Evolutionary conservation across 2,888 invertebrate species (phyloP).

Genomic region (Chloroclystis v-ata): DNA sequence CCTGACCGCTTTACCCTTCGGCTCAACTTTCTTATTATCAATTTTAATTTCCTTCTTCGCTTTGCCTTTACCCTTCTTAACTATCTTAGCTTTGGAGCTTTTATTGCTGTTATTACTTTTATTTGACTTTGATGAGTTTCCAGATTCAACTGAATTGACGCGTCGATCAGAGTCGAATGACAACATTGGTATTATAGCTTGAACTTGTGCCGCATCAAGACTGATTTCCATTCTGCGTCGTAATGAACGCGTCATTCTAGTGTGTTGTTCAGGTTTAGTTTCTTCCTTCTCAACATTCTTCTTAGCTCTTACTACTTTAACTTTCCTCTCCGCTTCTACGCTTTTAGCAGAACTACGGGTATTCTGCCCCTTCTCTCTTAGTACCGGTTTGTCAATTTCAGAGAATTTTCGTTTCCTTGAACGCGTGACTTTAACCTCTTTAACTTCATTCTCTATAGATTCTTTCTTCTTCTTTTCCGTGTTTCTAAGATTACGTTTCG

Average conservation of each 20-base stretch:
- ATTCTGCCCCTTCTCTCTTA: conserved; percentile 69
- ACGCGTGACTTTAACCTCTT: conserved; percentile 48
- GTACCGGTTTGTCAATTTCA: conserved; percentile 54
- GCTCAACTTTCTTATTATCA: neutral
- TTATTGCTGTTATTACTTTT: conserved; percentile 34
- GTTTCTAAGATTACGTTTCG: conserved; percentile 52
- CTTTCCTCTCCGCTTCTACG: conserved; percentile 42
- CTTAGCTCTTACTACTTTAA: conserved; percentile 51
- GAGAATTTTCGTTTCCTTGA: conserved; percentile 60
- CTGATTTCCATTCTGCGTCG: conserved; percentile 57
- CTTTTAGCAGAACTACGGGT: conserved; percentile 47
- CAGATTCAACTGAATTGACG: conserved; percentile 53
- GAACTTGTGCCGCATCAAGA: conserved; percentile 60
- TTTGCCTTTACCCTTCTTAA: conserved; percentile 1
- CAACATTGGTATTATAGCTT: conserved; percentile 45
- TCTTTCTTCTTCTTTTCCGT: conserved; percentile 63
- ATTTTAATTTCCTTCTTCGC: neutral
- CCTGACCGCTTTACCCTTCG: conserved; percentile 5
- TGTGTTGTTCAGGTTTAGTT: neutral
- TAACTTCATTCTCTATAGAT: conserved; percentile 65
- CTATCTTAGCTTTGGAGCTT: conserved; percentile 34
- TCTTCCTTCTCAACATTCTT: conserved; percentile 25
- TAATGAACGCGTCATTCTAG: conserved; percentile 55
- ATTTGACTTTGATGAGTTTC: conserved; percentile 43
- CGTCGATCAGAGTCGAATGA: conserved; percentile 62